phyloP scores from a whole-genome alignment of 2,888 invertebrate species.

The Hemaris fuciformis region DNA sequence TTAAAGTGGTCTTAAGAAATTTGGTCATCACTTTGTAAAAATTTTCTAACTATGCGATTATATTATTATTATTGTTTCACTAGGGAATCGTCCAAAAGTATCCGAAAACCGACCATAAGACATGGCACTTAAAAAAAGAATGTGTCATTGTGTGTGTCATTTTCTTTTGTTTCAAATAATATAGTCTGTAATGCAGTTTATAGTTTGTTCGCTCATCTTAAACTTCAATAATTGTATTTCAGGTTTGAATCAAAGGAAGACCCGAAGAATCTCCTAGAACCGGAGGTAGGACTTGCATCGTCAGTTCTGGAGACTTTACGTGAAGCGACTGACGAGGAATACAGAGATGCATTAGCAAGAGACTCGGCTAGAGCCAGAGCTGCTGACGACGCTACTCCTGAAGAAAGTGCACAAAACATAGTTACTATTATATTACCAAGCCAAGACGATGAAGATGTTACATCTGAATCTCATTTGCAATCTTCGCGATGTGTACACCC shows the following conservation, averaged over 20 bases:
- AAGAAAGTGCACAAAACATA: slow-evolving; percentile 46
- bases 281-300: slow-evolving; percentile 69
- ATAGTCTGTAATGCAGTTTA: no score
- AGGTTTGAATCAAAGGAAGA: slow-evolving; percentile 52
- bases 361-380: slow-evolving; percentile 53
- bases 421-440: slow-evolving; percentile 55
- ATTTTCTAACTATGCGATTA: no score
- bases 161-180: no score
- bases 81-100: no score
- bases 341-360: slow-evolving; percentile 62
- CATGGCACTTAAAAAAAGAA: no score
- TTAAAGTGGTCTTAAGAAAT: no score
- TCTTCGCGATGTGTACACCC: slow-evolving; percentile 49
- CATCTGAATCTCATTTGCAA: slow-evolving; percentile 51
- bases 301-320: slow-evolving; percentile 67
- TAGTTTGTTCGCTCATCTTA: background rate
- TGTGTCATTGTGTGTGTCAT: no score
- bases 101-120: no score
- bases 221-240: slow-evolving; percentile 22
- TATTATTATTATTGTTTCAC: no score
- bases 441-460: slow-evolving; percentile 29
- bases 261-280: slow-evolving; percentile 60
- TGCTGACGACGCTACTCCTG: slow-evolving; percentile 39
- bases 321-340: slow-evolving; percentile 69
- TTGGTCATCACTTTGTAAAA: no score